Conservation (phyloP, 1,140 invertebrate genomes). For the Solenopsis invicta region DNA sequence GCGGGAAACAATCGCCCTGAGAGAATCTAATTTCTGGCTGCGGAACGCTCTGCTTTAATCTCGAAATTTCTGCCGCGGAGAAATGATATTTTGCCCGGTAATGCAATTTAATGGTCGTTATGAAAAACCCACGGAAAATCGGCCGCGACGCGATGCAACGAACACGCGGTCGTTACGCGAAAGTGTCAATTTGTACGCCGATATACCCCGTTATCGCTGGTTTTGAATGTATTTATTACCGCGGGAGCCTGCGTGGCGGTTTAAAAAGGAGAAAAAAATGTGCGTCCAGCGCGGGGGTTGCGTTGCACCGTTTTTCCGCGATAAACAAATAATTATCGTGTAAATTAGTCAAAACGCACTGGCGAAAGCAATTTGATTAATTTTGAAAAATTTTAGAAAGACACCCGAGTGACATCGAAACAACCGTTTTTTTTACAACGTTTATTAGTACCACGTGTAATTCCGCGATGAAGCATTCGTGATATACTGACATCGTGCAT, state of each 20-base stretch:
- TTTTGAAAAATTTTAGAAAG: not conserved
- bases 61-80: conserved; percentile 61
- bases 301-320: not conserved
- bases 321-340: conserved; percentile 12
- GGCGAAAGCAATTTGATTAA: not conserved
- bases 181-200: conserved; percentile 64
- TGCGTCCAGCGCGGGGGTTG: not conserved
- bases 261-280: conserved; percentile 13
- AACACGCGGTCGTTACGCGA: conserved; percentile 56
- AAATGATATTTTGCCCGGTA: conserved; percentile 61
- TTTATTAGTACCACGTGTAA: conserved; percentile 12
- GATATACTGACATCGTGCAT: conserved; percentile 11
- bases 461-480: conserved; percentile 25
- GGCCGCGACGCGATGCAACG: conserved; percentile 43
- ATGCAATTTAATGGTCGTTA: conserved; percentile 64
- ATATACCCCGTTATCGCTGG: conserved; percentile 53
- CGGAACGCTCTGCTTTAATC: conserved; percentile 62
- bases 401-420: not conserved
- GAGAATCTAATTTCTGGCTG: conserved; percentile 64
- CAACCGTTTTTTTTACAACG: not conserved
- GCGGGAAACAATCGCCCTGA: conserved; percentile 66
- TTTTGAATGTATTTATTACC: conserved; percentile 55
- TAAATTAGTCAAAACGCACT: conserved; percentile 9
- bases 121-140: conserved; percentile 63
- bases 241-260: not conserved